phyloP scores from a whole-genome alignment of 2,797 vertebrate genomes.

The Vespertilio murinus region DNA sequence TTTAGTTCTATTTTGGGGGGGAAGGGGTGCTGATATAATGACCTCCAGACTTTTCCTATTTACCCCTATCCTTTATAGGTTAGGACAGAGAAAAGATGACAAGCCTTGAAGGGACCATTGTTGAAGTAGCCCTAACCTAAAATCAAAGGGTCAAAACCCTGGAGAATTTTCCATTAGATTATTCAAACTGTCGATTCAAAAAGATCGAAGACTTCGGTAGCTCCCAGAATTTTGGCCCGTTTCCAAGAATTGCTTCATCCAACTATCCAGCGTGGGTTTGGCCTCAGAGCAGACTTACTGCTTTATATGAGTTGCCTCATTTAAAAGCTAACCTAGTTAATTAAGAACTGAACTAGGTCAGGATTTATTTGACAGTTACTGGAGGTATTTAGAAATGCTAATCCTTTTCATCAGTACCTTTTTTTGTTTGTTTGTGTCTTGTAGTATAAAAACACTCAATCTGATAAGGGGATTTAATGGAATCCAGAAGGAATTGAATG shows the following conservation, averaged over 20 bases:
- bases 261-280: background rate
- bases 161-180: background rate
- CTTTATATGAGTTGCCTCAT: conserved; percentile 35
- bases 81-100: background rate
- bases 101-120: background rate
- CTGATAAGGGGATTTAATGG: conserved; percentile 52
- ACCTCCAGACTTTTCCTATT: background rate
- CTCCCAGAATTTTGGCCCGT: conserved; percentile 29
- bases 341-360: conserved; percentile 50
- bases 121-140: background rate
- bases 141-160: background rate
- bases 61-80: background rate
- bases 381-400: conserved; percentile 59
- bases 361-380: conserved; percentile 46
- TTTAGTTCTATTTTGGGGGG: too few relatives aligned
- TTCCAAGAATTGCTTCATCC: conserved; percentile 53
- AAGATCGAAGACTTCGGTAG: background rate
- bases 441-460: conserved; percentile 45
- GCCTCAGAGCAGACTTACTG: background rate
- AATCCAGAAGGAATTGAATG: conserved; percentile 45
- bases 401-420: conserved; percentile 56
- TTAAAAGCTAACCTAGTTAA: conserved; percentile 67
- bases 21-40: background rate
- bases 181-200: conserved; percentile 7
- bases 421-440: conserved; percentile 50